phyloP scores from a whole-genome alignment of 2,113 vertebrate species.

The Zapornia atra region DNA sequence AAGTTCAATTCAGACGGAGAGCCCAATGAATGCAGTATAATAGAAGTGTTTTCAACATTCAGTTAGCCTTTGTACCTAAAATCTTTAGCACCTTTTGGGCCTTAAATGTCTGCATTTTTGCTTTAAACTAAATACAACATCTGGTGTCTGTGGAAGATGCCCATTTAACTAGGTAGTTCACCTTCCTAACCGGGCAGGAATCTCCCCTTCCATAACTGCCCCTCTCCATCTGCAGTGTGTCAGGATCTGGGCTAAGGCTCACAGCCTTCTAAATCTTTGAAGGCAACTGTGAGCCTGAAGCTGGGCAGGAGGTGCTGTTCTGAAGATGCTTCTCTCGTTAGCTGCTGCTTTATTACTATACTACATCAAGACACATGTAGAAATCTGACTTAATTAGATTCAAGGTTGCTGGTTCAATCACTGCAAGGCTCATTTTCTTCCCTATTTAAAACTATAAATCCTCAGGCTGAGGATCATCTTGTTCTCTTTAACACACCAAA shows the following conservation, averaged over 20 bases:
- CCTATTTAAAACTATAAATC: not conserved
- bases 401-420: not conserved
- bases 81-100: not conserved
- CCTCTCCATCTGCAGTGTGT: not conserved
- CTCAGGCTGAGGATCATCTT: not conserved
- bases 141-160: not conserved
- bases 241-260: not conserved
- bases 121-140: not conserved
- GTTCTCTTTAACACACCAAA: not conserved
- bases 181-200: not conserved
- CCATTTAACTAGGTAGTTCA: not conserved
- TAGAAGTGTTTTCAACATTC: not conserved
- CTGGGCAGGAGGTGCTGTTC: not conserved
- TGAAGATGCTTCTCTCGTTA: not conserved
- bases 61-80: not conserved
- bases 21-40: not conserved
- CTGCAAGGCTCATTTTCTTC: not conserved
- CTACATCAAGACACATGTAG: not conserved
- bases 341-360: not conserved
- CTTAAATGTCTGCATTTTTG: not conserved
- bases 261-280: not conserved
- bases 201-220: not conserved
- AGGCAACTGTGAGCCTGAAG: not conserved
- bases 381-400: not conserved
- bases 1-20: not conserved